phyloP scores from a whole-genome alignment of 2,888 invertebrate species.

The Drosophila sordidula region DNA sequence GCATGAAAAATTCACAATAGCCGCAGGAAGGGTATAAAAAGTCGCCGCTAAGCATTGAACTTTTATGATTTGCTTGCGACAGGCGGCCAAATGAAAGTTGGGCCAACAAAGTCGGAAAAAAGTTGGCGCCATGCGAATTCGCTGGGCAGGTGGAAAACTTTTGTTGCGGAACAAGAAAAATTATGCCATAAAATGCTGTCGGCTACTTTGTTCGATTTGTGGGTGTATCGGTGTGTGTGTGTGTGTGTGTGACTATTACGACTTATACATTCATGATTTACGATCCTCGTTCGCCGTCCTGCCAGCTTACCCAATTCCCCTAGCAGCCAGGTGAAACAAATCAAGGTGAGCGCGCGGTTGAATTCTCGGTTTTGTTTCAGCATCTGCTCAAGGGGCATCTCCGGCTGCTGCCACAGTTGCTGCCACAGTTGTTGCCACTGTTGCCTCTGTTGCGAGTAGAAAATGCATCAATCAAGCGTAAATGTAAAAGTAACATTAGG shows the following conservation, averaged over 20 bases:
- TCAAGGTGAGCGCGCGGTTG: constrained; percentile 45
- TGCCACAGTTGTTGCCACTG: no score
- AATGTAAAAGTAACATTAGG: constrained; percentile 55
- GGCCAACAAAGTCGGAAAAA: not conserved
- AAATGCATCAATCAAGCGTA: constrained; percentile 67
- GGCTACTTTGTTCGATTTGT: constrained; percentile 39
- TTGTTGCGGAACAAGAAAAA: constrained; percentile 54
- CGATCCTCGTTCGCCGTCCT: constrained; percentile 42
- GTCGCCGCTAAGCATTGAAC: constrained; percentile 24
- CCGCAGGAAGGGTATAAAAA: constrained; percentile 6
- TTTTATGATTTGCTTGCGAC: constrained; percentile 51
- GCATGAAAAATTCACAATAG: not conserved
- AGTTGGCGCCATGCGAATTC: constrained; percentile 16
- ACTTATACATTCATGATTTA: constrained; percentile 74
- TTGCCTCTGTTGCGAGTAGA: constrained; percentile 8
- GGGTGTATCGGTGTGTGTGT: not conserved
- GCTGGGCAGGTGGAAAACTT: constrained; percentile 40
- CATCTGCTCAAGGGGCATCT: not conserved
- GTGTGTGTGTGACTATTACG: constrained; percentile 8
- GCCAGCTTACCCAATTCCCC: constrained; percentile 46
- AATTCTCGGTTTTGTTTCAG: not conserved
- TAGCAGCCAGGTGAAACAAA: constrained; percentile 55
- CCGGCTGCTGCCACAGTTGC: not conserved
- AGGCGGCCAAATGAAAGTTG: constrained; percentile 24
- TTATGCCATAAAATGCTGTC: constrained; percentile 62